phyloP scores from a whole-genome alignment of 2,888 invertebrate species.

The Panzeria rudis region DNA sequence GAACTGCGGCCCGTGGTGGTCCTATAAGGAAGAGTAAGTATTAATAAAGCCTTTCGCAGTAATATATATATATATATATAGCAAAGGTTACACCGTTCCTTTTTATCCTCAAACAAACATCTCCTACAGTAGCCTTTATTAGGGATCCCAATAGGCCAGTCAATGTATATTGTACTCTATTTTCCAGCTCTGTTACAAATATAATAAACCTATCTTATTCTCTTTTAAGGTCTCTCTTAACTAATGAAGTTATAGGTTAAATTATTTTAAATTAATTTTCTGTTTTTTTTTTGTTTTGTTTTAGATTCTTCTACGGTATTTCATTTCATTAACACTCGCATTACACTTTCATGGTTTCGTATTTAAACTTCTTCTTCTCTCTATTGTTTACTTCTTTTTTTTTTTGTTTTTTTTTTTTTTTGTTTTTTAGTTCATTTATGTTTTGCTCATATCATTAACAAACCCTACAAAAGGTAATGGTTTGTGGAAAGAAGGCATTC shows the following conservation, averaged over 20 bases:
- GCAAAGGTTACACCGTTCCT: too few relatives aligned
- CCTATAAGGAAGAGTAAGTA: too few relatives aligned
- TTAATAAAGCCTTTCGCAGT: too few relatives aligned
- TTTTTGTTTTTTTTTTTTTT: slow-evolving; percentile 41
- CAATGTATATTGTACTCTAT: not conserved
- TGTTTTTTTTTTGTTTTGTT: slow-evolving; percentile 4
- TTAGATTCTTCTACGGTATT: slow-evolving; percentile 35
- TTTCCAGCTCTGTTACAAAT: slow-evolving; percentile 11
- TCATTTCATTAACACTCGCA: slow-evolving; percentile 61
- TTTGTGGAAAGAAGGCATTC: slow-evolving; percentile 14
- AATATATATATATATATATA: too few relatives aligned
- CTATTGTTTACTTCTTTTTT: slow-evolving; percentile 35
- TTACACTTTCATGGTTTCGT: slow-evolving; percentile 69
- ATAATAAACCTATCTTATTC: not conserved
- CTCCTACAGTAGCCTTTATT: too few relatives aligned
- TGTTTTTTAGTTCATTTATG: slow-evolving; percentile 27
- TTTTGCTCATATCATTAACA: slow-evolving; percentile 48
- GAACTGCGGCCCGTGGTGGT: too few relatives aligned
- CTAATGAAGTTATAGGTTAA: slow-evolving; percentile 54
- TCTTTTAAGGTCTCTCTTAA: slow-evolving; percentile 15
- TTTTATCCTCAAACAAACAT: not conserved
- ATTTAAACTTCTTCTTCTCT: slow-evolving; percentile 40
- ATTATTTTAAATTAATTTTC: slow-evolving; percentile 48
- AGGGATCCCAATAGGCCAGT: too few relatives aligned
- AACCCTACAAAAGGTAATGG: slow-evolving; percentile 12